Evolutionary conservation across 2,797 vertebrate genomes (phyloP).

Genomic region (Channa striata): DNA sequence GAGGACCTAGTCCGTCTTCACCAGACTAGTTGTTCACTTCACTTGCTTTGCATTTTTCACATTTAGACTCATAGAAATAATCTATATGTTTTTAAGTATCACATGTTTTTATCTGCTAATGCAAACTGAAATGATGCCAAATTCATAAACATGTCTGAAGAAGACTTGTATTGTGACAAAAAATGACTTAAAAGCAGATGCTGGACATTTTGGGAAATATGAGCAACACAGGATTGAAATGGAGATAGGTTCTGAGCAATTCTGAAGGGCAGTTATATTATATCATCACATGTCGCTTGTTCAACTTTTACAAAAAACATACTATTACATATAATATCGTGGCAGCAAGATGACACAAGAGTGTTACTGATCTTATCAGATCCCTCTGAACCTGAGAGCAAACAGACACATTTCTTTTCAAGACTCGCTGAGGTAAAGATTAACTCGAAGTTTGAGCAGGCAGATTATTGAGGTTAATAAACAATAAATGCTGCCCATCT

Average conservation of each 20-base stretch:
- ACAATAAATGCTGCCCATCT: not conserved
- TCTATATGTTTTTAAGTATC: not conserved
- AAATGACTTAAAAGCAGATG: not conserved
- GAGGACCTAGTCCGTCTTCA: not conserved
- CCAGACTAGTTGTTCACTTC: conserved; percentile 3
- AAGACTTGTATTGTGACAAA: not conserved
- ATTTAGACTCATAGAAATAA: not conserved
- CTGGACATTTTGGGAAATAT: conserved; percentile 1
- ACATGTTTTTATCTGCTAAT: too few relatives aligned
- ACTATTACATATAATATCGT: too few relatives aligned
- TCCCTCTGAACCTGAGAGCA: not conserved
- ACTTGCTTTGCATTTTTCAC: not conserved
- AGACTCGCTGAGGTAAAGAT: not conserved
- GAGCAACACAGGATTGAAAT: too few relatives aligned
- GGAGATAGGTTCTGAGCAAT: too few relatives aligned
- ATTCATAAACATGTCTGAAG: too few relatives aligned
- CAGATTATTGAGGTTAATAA: not conserved
- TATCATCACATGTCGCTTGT: too few relatives aligned
- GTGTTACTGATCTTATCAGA: not conserved
- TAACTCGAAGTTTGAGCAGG: not conserved
- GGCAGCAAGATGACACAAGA: too few relatives aligned
- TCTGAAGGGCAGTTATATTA: too few relatives aligned
- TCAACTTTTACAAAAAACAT: too few relatives aligned
- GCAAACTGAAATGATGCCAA: not conserved
- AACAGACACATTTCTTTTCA: not conserved